Conservation (phyloP, 1,140 invertebrate genomes). For the Nasonia longicornis region DNA sequence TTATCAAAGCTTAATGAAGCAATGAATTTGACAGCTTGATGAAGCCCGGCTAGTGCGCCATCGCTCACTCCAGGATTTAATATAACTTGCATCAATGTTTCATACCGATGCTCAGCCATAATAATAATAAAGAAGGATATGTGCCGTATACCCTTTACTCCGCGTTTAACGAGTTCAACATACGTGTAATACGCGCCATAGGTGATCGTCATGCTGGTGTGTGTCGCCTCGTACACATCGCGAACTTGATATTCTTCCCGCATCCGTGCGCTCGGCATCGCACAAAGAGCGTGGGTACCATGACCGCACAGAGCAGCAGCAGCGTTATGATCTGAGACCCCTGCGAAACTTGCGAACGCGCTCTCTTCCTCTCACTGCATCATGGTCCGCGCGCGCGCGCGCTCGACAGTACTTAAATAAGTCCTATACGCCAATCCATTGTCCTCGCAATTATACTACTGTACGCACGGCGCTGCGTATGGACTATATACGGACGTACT, state of each 20-base stretch:
- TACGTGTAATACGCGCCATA: conserved; percentile 14
- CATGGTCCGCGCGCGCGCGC: neutral
- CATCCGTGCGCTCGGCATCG: conserved; percentile 56
- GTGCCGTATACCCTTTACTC: neutral
- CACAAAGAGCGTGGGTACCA: conserved; percentile 54
- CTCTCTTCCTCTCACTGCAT: neutral
- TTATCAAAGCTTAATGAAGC: conserved; percentile 41
- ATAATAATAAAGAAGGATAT: conserved; percentile 34
- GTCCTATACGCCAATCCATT: conserved; percentile 54
- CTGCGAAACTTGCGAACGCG: conserved; percentile 52
- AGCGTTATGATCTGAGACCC: conserved; percentile 56
- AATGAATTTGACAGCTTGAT: conserved; percentile 44
- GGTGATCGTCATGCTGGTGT: conserved; percentile 3
- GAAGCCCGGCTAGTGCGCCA: conserved; percentile 24
- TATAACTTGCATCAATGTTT: conserved; percentile 40
- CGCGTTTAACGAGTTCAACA: conserved; percentile 24
- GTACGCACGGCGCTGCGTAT: conserved; percentile 19
- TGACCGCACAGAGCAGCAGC: conserved; percentile 41
- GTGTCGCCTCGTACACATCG: conserved; percentile 19
- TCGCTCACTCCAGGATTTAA: conserved; percentile 37
- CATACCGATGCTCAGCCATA: conserved; percentile 27
- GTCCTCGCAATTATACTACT: conserved; percentile 50
- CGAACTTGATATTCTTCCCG: conserved; percentile 62
- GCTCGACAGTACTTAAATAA: conserved; percentile 56
- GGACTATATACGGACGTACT: conserved; percentile 26